Conservation (phyloP, 1,140 invertebrate genomes). For the Drosophila orosa region DNA sequence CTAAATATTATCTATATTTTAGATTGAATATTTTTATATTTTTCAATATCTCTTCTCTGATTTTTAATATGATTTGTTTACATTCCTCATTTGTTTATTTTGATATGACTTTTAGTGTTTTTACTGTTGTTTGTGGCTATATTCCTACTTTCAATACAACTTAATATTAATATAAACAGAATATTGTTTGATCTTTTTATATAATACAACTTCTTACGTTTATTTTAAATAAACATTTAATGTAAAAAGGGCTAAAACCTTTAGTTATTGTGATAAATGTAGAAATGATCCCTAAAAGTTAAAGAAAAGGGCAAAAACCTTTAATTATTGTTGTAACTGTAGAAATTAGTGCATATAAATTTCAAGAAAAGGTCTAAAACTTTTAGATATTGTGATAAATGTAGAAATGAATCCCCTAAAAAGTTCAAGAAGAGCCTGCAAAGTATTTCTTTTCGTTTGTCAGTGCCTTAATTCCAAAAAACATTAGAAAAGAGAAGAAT, state of each 20-base stretch:
- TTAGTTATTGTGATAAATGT: neutral
- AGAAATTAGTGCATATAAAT: no score
- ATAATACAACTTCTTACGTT: neutral
- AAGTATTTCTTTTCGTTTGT: no score
- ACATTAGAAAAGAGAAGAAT: no score
- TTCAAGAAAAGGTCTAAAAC: neutral
- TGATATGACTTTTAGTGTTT: neutral
- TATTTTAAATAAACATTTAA: neutral
- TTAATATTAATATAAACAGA: neutral
- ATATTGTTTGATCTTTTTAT: neutral
- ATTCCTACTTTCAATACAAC: neutral
- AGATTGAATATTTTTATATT: neutral
- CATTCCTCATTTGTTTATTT: neutral
- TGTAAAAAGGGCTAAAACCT: neutral
- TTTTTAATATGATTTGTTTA: neutral
- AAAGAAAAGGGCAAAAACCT: no score
- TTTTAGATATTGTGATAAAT: neutral
- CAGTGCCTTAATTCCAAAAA: neutral
- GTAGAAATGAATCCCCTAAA: no score
- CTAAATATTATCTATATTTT: neutral
- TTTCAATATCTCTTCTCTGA: neutral
- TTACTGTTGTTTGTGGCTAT: neutral
- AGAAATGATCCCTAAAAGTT: no score
- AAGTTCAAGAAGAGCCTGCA: no score
- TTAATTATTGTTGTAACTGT: no score